These are phyloP conservation scores for Oscheius sp. DNA, from an alignment of 2,888 invertebrate species.

Conservation along the genomic window DNA sequence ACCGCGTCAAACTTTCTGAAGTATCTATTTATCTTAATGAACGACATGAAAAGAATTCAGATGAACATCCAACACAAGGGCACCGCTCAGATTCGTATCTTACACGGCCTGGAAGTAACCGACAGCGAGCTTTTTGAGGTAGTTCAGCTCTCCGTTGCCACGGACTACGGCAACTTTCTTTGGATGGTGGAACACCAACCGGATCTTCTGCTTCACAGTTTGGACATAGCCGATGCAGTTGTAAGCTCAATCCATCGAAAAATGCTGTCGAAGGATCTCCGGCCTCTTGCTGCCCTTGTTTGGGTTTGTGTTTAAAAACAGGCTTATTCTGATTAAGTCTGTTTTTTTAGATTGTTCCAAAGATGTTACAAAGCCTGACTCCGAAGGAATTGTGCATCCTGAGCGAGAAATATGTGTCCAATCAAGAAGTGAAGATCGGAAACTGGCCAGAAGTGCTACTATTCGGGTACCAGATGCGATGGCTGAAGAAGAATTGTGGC, in stretches of 20 bases:
- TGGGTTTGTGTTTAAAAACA: neutral
- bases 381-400: neutral
- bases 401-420: neutral
- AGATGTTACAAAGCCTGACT: constrained; percentile 1
- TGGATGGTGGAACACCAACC: constrained; percentile 6
- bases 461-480: neutral
- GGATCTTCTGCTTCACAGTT: neutral
- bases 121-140: neutral
- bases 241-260: neutral
- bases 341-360: neutral
- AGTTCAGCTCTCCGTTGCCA: neutral
- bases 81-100: no score
- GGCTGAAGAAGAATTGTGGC: neutral
- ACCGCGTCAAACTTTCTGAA: no score
- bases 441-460: constrained; percentile 12
- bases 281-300: constrained; percentile 10
- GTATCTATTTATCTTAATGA: no score
- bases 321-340: neutral
- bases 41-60: no score
- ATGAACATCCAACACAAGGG: no score
- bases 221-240: constrained; percentile 2
- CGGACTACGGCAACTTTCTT: constrained; percentile 10
- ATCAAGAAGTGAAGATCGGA: neutral
- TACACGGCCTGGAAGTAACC: no score
- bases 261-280: constrained; percentile 6